These are phyloP conservation scores for Folsomia manolachei DNA, from an alignment of 2,888 invertebrate species.

Conservation along the genomic window DNA sequence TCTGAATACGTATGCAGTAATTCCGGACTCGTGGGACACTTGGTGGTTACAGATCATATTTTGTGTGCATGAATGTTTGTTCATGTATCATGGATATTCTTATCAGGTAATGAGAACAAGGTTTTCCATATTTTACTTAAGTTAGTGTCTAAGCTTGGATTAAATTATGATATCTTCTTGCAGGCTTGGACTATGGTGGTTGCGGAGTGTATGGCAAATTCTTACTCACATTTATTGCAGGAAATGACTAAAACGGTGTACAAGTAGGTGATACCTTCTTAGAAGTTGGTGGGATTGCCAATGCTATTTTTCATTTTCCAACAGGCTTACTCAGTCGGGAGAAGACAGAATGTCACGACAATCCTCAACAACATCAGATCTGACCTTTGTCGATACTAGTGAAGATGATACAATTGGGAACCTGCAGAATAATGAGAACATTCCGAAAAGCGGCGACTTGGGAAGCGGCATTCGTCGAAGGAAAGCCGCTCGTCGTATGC, in stretches of 20 bases:
- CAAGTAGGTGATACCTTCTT: neutral
- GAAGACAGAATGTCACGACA: no score
- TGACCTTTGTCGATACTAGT: no score
- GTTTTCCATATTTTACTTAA: no score
- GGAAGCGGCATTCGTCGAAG: neutral
- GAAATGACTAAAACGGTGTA: constrained; percentile 28
- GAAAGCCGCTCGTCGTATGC: neutral
- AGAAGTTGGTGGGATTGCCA: neutral
- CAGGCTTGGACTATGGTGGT: constrained; percentile 37
- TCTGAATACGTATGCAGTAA: constrained; percentile 30
- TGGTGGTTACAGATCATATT: constrained; percentile 32
- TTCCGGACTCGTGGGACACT: constrained; percentile 22
- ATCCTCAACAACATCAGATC: no score
- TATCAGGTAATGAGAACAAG: constrained; percentile 18
- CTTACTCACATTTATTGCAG: constrained; percentile 31
- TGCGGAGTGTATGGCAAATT: constrained; percentile 28
- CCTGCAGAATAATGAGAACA: no score
- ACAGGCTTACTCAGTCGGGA: neutral
- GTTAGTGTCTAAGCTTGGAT: no score
- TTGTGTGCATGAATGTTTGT: constrained; percentile 35
- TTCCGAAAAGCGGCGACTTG: constrained; percentile 3
- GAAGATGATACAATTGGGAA: no score
- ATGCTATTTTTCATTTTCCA: no score
- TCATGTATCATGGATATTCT: constrained; percentile 35
- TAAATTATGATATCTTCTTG: no score